Percentiles rank a stretch among this genome's conserved stretches.
Conservation (phyloP, 2,888 invertebrate genomes). For the Chrysolina oricalcia region DNA sequence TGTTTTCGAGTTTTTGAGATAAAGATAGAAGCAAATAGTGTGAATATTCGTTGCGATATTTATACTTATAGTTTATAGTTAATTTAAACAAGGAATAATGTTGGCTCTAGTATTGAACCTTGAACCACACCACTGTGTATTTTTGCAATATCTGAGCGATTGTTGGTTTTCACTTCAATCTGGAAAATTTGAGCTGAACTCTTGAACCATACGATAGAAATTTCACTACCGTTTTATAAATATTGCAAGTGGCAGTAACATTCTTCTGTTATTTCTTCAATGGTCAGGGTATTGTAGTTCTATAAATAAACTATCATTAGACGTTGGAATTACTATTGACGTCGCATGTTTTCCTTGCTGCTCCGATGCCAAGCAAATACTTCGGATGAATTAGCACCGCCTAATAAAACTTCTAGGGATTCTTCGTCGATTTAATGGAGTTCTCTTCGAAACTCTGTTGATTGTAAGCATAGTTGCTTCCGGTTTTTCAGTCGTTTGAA, state of each 20-base stretch:
- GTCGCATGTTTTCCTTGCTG: background rate
- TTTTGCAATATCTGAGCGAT: too few relatives aligned
- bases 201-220: too few relatives aligned
- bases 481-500: background rate
- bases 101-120: too few relatives aligned
- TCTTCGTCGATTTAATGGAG: background rate
- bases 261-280: background rate
- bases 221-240: background rate
- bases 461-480: background rate
- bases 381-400: background rate
- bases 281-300: background rate
- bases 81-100: too few relatives aligned
- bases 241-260: background rate
- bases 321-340: background rate
- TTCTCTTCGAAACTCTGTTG: background rate
- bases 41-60: too few relatives aligned
- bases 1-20: too few relatives aligned
- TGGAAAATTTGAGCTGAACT: too few relatives aligned
- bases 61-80: too few relatives aligned
- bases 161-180: too few relatives aligned
- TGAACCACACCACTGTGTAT: too few relatives aligned
- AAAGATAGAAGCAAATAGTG: too few relatives aligned
- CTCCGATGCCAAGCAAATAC: background rate
- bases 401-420: background rate
- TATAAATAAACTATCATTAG: slow-evolving; percentile 3